Evolutionary conservation across 2,888 invertebrate genomes (phyloP).

Genomic region (Leptopilina drosophilae): DNA sequence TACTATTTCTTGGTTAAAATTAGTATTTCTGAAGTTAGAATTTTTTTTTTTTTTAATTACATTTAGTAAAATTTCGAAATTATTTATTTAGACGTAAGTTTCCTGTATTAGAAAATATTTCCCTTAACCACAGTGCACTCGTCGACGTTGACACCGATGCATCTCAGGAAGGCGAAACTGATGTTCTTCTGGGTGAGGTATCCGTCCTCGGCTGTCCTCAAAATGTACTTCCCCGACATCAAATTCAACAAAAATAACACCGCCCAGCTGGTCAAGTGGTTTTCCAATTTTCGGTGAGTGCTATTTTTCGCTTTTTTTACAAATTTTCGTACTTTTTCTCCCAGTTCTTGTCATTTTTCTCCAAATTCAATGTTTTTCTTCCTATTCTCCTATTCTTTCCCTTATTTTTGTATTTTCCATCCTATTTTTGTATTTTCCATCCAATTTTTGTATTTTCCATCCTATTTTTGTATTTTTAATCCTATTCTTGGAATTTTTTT

Average conservation of each 20-base stretch:
- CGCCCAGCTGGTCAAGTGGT: conserved; percentile 99
- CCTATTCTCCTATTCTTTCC: too few relatives aligned
- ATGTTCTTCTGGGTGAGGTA: conserved; percentile 99
- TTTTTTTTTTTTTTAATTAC: too few relatives aligned
- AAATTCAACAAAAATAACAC: conserved; percentile 99
- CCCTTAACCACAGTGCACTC: conserved; percentile 94
- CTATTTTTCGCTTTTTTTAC: conserved; percentile 12
- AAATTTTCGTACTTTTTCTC: background rate
- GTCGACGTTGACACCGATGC: conserved; percentile 99
- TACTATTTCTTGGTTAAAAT: too few relatives aligned
- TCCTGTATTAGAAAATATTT: conserved; percentile 65
- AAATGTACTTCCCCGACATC: conserved; percentile 99
- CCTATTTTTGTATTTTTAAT: too few relatives aligned
- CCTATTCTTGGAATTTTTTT: too few relatives aligned
- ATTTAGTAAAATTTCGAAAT: too few relatives aligned
- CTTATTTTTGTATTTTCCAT: too few relatives aligned
- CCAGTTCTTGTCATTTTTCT: conserved; percentile 51
- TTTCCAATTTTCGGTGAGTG: conserved; percentile 98
- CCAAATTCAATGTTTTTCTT: too few relatives aligned
- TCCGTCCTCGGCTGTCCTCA: conserved; percentile 98
- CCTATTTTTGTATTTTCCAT: too few relatives aligned
- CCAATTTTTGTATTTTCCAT: too few relatives aligned
- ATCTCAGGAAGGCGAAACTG: conserved; percentile 99
- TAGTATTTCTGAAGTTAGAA: too few relatives aligned
- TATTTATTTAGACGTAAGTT: background rate